Evolutionary conservation across 2,113 vertebrate genomes (phyloP), one percentile per base, ranked within the genome.

Genomic region (Hippopotamus amphibius): DNA sequence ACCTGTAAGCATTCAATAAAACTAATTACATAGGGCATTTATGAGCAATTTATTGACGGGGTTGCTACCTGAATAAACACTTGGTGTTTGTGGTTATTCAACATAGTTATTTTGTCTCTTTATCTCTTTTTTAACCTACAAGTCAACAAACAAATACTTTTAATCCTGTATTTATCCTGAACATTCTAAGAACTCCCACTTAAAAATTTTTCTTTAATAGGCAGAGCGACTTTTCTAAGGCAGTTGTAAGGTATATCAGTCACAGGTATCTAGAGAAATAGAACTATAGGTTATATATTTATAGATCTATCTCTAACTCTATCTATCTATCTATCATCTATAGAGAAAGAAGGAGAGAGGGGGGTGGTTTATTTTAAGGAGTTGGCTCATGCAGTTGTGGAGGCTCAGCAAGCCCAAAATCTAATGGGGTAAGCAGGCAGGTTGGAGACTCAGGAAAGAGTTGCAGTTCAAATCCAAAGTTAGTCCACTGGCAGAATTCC

Each of bases 161-260:
- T 16, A 66, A 88, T 97, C 46, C 90, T 86, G 10, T 66, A n/a
- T 37, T 86, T 43, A 65, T 37, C 82, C 30, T 88, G 24, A 79
- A 71, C 8, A 50, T 71, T 71, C 53, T 92, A 93, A 92, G 46
- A 92, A 65, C 13, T 53, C n/a, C 19, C 6, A 82, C 14, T 66
- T 84, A 30, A 72, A 55, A 1, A 9, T 1, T 50, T 66, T 86
- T 87, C 66, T 63, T 30, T 72, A 69, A 59, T 37, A 71, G 4
- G 13, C 69, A 81, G 11, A 86, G 37, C 77, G n/a, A 72, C 33
- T 83, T 87, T 72, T 93, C 55, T 82, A 86, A 76, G 61, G 24
- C 80, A 85, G 33, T 55, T 50, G 1, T 57, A 80, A 63, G 6
- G 15, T 90, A 3, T 61, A 2, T 63, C 80, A 71, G 53, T 81